These are phyloP conservation scores for Siniperca undulata DNA, from an alignment of 2,797 vertebrate species.

Conservation along the genomic window DNA sequence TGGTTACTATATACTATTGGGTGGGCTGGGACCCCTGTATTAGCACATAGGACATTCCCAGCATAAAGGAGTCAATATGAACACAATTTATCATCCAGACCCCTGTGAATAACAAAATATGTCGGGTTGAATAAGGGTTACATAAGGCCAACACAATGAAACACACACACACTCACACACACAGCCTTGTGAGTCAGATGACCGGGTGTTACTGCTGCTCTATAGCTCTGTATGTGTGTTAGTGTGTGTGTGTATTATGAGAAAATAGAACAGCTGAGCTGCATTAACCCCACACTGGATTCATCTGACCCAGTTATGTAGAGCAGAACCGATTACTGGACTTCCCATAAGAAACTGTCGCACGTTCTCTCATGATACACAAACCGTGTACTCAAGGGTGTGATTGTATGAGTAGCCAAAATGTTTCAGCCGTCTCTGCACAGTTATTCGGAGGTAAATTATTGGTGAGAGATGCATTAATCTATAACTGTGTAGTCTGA, in stretches of 20 bases:
- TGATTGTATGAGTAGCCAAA: not conserved
- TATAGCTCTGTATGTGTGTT: conserved; percentile 27
- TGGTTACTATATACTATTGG: not conserved
- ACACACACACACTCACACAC: conserved; percentile 32
- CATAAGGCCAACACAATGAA: conserved; percentile 35
- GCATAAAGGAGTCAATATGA: not conserved
- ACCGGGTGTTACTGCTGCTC: conserved; percentile 52
- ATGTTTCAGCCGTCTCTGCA: not conserved
- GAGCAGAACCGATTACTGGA: conserved; percentile 38
- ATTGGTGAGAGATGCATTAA: conserved; percentile 75
- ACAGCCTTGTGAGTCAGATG: conserved; percentile 64
- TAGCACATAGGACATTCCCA: not conserved
- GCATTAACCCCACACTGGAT: conserved; percentile 40
- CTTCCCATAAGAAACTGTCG: conserved; percentile 6
- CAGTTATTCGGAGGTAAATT: conserved; percentile 67
- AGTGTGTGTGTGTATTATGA: conserved; percentile 30
- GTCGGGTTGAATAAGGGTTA: conserved; percentile 38
- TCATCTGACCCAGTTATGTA: conserved; percentile 67
- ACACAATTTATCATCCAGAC: not conserved
- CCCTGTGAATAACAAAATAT: conserved; percentile 36
- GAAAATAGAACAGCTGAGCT: conserved; percentile 56
- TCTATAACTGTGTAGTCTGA: conserved; percentile 67
- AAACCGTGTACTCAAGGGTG: not conserved
- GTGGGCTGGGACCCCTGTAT: not conserved
- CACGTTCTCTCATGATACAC: not conserved